Evolutionary conservation across 2,888 invertebrate genomes (phyloP), one percentile per base, ranked within the genome.

Genomic region (Pristionchus japonicus): DNA sequence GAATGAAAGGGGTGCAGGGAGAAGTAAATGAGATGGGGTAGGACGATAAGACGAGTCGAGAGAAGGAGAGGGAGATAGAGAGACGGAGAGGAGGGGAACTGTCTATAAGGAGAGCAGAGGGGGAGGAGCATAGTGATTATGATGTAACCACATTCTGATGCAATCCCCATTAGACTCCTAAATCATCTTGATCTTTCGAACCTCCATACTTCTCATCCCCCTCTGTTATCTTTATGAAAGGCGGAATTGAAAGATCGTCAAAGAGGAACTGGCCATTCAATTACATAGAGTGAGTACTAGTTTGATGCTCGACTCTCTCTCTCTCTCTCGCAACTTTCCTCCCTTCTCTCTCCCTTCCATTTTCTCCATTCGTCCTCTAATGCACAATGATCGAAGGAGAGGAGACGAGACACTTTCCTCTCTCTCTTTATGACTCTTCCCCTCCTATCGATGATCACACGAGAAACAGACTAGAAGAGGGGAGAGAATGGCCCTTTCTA

Each of bases 331-430:
- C 70, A 37, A 37, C 70, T 37, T 70, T 20, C n/a, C 27, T 13
- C 64, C 27, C 27, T 23, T 64, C 64, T n/a, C 37, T 70, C 37
- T 70, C 70, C 37, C 70, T 70, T 37, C 70, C 70, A 70, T 37
- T 70, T 37, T 70, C 70, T 37, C 70, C 37, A 70, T 70, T 70
- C 70, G 70, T 37, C 70, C 70, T 70, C 70, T 70, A 70, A 70
- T 70, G 70, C 37, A 70, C 70, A 70, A 70, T 70, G 70, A 70
- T 70, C 17, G 70, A 70, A 70, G 37, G 37, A 37, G 70, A 67
- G 67, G 17, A 27, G 31, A 27, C 31, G 17, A 27, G 31, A 64
- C 67, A 15, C 31, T 31, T 20, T 67, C n/a, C 67, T 67, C 67
- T 57, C 57, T 57, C 74, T 40, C 23, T 74, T 74, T 74, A 74